Evolutionary conservation across 1,140 invertebrate genomes (phyloP), one percentile per base, ranked within the genome.

Genomic region (Brachionus manjavacas): DNA sequence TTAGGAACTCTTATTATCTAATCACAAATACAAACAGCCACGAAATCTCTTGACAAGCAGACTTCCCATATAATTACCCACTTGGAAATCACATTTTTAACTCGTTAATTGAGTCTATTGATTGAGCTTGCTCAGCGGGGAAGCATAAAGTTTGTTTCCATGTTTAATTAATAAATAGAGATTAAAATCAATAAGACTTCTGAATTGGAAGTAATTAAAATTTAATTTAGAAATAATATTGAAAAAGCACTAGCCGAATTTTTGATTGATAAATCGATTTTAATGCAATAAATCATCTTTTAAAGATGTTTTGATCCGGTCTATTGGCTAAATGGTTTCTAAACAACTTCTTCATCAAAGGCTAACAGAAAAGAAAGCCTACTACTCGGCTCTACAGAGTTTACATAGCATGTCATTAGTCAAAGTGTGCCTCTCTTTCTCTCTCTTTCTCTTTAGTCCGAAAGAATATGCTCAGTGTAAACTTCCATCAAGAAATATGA

Each of bases 201-300:
- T 68, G 25, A 39, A 31, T 68, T 68, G 66, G 66, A 72, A 72
- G 39, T 39, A 72, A 72, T 72, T 41, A 72, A 72, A 72, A 72
- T 72, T 72, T 41, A 39, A 72, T 39, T 39, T 39, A 72, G 39
- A 72, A 72, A 68, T 9, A 68, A 68, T n/a, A 60, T 60, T 20
- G 52, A 60, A 60, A 72, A 41, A 72, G 31, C 28, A 72, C 68
- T 39, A 39, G 35, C 68, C 68, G 68, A 72, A 41, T 72, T 72
- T 70, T 60, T 60, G 52, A 60, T 60, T 72, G 68, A 72, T 72
- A 39, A 72, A 72, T 72, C 16, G 31, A 72, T 72, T 39, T 41
- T 35, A 72, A 72, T 39, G 68, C 16, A 72, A 72, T 72, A 72
- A 72, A 72, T 72, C 68, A 72, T 72, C 23, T 41, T 72, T 16